These are phyloP conservation scores for Pheosia gnoma DNA, from an alignment of 2,888 invertebrate genomes.

Conservation along the genomic window DNA sequence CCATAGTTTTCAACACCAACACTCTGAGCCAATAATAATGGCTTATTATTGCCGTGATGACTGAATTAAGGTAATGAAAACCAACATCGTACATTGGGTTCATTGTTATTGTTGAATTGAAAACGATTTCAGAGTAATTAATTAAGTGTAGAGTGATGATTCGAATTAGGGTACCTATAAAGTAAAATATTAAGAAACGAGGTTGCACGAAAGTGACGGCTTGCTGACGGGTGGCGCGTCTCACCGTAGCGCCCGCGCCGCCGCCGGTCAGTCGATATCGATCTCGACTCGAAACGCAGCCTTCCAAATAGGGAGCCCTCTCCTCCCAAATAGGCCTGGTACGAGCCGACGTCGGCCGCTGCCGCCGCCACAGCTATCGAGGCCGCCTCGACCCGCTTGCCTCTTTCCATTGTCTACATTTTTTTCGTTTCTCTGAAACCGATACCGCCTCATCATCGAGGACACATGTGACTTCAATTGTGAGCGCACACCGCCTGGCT, in stretches of 20 bases:
- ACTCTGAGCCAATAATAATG: too few relatives aligned
- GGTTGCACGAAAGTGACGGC: slow-evolving; percentile 60
- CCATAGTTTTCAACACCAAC: too few relatives aligned
- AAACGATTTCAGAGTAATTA: not conserved
- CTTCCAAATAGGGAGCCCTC: slow-evolving; percentile 78
- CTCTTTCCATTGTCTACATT: slow-evolving; percentile 75
- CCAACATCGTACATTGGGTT: too few relatives aligned
- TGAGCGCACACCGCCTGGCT: slow-evolving; percentile 21
- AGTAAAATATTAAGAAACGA: slow-evolving; percentile 56
- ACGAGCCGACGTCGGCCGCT: slow-evolving; percentile 50
- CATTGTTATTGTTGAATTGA: not conserved
- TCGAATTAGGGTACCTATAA: slow-evolving; percentile 26
- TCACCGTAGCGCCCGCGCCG: slow-evolving; percentile 42
- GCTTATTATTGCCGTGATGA: not conserved
- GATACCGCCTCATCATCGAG: slow-evolving; percentile 49
- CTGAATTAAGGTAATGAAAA: not conserved
- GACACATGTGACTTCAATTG: slow-evolving; percentile 8
- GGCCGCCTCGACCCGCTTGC: slow-evolving; percentile 60
- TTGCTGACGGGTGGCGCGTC: slow-evolving; percentile 58
- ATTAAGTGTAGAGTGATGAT: slow-evolving; percentile 15
- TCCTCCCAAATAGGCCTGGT: slow-evolving; percentile 78
- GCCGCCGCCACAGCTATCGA: slow-evolving; percentile 56
- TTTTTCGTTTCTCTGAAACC: slow-evolving; percentile 57
- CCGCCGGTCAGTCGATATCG: slow-evolving; percentile 58
- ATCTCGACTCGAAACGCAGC: slow-evolving; percentile 77